Evolutionary conservation across 1,140 invertebrate genomes (phyloP), one percentile per base, ranked within the genome.

Genomic region (Aphidius gifuensis): DNA sequence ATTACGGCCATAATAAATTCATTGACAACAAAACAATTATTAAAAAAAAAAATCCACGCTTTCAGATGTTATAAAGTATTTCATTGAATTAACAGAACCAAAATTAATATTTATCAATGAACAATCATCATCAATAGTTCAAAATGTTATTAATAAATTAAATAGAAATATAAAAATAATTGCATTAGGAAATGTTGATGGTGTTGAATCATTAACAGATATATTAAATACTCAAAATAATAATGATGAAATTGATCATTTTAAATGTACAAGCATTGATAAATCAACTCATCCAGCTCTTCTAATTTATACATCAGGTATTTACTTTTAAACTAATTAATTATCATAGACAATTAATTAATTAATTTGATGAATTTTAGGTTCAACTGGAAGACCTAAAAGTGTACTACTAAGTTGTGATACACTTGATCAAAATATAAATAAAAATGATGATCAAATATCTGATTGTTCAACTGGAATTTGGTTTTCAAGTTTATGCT

Each of bases 71-170:
- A 11, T 64, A 9, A 64, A 48, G 8, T 62, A 75, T 55, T 60
- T 75, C 8, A 47, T 79, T 23, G 68, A 68, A 5, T 59, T 71
- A n/a, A 69, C 68, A 0, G 47, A 64, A n/a, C 75, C 77, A 6
- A 76, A 77, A 61, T 43, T 79, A 9, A 64, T 77, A 6, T 80
- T 80, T 46, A 62, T 66, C 4, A 66, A 69, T n/a, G 51, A 65
- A 49, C 45, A 58, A 4, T 63, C 51, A 8, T 60, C 67, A 1
- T 9, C 56, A 9, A 45, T 71, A 5, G 60, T 76, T 5, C 51
- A 57, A 7, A 64, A 69, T 16, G 67, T 70, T 11, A 38, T 64
- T 2, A 50, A 64, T 39, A 58, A 70, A 49, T 54, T 69, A 9
- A 43, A 54, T 40, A 11, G 65, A 4, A 32, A 69, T 7, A 43